Conservation (phyloP, 2,113 vertebrate genomes). For the Erythrocercus mccallii region DNA sequence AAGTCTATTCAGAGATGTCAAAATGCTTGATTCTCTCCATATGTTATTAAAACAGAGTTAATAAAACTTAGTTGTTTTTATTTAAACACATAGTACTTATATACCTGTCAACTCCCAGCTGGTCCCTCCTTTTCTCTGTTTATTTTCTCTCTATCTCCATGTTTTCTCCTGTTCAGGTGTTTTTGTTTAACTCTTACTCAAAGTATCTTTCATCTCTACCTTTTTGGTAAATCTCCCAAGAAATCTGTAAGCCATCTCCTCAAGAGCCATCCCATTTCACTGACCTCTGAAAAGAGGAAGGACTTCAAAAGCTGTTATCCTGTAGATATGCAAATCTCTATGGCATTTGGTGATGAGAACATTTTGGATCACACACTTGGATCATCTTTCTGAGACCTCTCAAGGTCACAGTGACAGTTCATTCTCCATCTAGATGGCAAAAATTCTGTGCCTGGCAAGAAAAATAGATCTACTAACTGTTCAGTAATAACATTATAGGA, state of each 20-base stretch:
- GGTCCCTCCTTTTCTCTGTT: background rate
- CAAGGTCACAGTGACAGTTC: background rate
- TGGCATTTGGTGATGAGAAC: background rate
- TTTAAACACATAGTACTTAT: background rate
- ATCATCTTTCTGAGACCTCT: background rate
- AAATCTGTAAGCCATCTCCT: background rate
- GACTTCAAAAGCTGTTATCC: background rate
- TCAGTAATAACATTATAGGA: background rate
- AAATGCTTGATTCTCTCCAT: background rate
- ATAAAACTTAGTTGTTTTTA: background rate
- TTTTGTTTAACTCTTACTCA: background rate
- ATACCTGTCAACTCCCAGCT: background rate
- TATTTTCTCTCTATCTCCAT: background rate
- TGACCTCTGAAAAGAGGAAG: background rate
- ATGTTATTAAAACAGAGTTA: background rate
- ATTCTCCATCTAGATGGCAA: background rate
- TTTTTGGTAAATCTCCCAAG: background rate
- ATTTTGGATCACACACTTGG: background rate
- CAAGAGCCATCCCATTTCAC: background rate
- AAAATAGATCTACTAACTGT: background rate
- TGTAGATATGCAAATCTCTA: background rate
- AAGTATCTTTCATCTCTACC: background rate
- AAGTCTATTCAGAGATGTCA: background rate
- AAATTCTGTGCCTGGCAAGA: background rate
- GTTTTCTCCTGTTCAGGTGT: background rate